A percentile compares a stretch with the other conserved stretches of the same genome.
phyloP scores from a whole-genome alignment of 2,113 vertebrate genomes.

The Colaptes auratus region DNA sequence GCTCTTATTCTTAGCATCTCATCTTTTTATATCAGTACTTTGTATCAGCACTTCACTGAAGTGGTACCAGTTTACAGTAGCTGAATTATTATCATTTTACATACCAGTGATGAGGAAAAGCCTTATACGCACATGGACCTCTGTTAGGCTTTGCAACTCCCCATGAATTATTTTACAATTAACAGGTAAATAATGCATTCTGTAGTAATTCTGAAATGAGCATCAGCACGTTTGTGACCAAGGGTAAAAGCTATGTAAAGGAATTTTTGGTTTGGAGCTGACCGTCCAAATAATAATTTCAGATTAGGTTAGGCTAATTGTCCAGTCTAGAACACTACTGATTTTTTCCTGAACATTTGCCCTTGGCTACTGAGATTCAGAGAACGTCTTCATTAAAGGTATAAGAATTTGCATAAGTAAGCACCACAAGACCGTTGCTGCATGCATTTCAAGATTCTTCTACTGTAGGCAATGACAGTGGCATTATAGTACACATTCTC shows the following conservation, averaged over 20 bases:
- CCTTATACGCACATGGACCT: neutral
- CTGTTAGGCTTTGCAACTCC: neutral
- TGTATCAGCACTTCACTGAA: neutral
- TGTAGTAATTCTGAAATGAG: neutral
- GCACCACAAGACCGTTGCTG: fast-evolving
- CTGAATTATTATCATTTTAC: neutral
- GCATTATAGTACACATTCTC: neutral
- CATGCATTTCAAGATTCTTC: neutral
- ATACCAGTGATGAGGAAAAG: neutral
- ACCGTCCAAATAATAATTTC: neutral
- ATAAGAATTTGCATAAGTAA: neutral
- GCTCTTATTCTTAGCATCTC: neutral
- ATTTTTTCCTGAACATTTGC: neutral
- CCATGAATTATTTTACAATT: neutral
- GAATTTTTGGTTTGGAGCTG: neutral
- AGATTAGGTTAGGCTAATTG: neutral
- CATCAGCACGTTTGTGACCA: neutral
- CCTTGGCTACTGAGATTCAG: neutral
- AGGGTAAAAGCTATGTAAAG: neutral
- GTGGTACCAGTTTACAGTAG: neutral
- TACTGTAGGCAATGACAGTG: neutral
- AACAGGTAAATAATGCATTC: neutral
- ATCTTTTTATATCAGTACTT: neutral
- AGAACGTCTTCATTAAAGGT: neutral
- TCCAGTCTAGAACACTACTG: neutral